Evolutionary conservation across 1,140 invertebrate species (phyloP), one percentile per base, ranked within the genome.

Genomic region (Ectropis grisescens): DNA sequence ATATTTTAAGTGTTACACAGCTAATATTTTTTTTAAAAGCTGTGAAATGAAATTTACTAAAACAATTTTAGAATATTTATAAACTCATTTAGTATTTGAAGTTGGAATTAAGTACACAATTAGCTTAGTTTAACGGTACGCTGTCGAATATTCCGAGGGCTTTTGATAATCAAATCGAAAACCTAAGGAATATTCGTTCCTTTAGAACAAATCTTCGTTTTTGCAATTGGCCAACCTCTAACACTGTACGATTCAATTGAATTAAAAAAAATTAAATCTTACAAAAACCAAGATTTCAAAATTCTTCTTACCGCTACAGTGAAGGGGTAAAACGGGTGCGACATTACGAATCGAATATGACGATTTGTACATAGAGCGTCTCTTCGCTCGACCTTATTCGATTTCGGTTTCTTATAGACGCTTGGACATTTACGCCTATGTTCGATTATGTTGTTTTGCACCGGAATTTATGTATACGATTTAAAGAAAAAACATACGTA

Each of bases 171-270:
- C 3, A 4, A 4, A 19, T 8, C 16, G 16, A 19, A n/a, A 54
- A 40, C 56, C 55, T 52, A 36, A 55, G 46, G 51, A 62, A 49
- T 53, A 59, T 76, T 64, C 71, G 65, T 67, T 60, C 60, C 54
- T 46, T 71, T 74, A 74, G 66, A 65, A 58, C 60, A 83, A 82
- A 83, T 80, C 82, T 83, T 82, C 82, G 82, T 83, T 83, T 83
- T 83, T 83, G 82, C 82, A 83, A 82, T 82, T 82, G 82, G 82
- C 82, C 80, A 78, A 79, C 69, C 69, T 71, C 75, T 66, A 53
- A 61, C 74, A 79, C 74, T 79, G 74, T 79, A 75, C 54, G 51
- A 61, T 48, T 47, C 41, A 33, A 41, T 44, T 54, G 16, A 50
- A 47, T 19, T 19, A 3, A 19, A 41, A 25, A 29, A 41, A 35